These are phyloP conservation scores for Gymnoscopelus microlampas DNA, from an alignment of 2,797 vertebrate species.

Conservation along the genomic window DNA sequence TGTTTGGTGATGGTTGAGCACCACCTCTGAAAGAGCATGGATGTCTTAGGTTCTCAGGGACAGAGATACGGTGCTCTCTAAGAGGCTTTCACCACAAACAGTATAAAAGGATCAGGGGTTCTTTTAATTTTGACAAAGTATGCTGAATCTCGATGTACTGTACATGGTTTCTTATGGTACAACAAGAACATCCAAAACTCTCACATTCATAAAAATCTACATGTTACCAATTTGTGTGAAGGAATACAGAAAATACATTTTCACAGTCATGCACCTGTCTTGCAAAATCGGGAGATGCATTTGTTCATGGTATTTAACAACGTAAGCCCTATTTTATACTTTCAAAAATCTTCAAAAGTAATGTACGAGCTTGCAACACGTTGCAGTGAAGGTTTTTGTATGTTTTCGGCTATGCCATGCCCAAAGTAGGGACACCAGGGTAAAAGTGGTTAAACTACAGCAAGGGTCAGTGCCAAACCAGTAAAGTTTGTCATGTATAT, in stretches of 20 bases:
- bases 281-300: neutral
- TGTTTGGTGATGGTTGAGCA: neutral
- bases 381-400: no score
- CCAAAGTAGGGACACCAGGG: no score
- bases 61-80: conserved; percentile 10
- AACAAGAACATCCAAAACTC: conserved; percentile 20
- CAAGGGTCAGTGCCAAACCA: neutral
- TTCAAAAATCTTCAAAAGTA: no score
- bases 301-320: no score
- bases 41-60: conserved; percentile 24
- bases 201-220: neutral
- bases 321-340: no score
- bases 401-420: no score
- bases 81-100: conserved; percentile 13
- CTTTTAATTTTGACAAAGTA: conserved; percentile 19
- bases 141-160: neutral
- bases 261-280: neutral
- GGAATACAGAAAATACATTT: neutral
- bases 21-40: neutral
- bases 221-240: neutral
- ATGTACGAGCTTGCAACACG: no score
- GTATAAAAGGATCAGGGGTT: conserved; percentile 26
- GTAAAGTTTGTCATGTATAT: conserved; percentile 14
- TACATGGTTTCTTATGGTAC: neutral
- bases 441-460: neutral